Percentiles rank a stretch among this genome's conserved stretches.
Conservation (phyloP, 2,888 invertebrate genomes). For the Himalopsyche kuldschensis region DNA sequence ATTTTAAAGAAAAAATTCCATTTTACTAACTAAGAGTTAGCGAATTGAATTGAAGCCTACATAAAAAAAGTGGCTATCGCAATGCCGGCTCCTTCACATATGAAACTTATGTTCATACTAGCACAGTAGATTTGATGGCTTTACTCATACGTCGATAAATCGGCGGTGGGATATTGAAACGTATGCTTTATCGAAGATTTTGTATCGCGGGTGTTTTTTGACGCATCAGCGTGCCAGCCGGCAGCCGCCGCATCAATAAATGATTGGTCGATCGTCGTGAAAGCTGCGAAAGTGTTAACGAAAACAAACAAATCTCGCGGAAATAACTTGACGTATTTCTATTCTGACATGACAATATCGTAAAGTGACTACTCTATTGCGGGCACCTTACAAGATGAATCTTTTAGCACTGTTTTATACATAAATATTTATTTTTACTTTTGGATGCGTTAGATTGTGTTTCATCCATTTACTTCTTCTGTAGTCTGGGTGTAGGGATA, state of each 20-base stretch:
- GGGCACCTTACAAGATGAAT: too few species aligned
- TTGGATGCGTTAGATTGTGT: too few species aligned
- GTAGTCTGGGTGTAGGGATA: too few species aligned
- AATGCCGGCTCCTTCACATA: neutral
- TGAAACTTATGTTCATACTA: neutral
- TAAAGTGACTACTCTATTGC: neutral
- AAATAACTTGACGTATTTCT: neutral
- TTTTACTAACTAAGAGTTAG: too few species aligned
- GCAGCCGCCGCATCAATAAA: neutral
- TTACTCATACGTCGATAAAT: neutral
- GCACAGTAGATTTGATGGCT: neutral
- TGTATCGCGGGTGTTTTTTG: conserved; percentile 4
- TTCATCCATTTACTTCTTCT: too few species aligned
- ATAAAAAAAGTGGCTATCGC: neutral
- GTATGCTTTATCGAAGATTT: conserved; percentile 17
- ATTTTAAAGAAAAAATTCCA: too few species aligned
- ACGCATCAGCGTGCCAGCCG: neutral
- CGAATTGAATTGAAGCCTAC: too few species aligned
- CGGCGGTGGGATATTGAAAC: conserved; percentile 34
- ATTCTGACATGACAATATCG: neutral
- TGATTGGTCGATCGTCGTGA: neutral
- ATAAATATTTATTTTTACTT: too few species aligned
- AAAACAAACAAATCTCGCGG: neutral
- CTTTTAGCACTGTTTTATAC: too few species aligned
- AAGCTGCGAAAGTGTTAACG: neutral